Percentiles rank a stretch among this genome's conserved stretches.
Evolutionary conservation across 1,140 invertebrate genomes (phyloP).

Genomic region (Chymomyza costata): DNA sequence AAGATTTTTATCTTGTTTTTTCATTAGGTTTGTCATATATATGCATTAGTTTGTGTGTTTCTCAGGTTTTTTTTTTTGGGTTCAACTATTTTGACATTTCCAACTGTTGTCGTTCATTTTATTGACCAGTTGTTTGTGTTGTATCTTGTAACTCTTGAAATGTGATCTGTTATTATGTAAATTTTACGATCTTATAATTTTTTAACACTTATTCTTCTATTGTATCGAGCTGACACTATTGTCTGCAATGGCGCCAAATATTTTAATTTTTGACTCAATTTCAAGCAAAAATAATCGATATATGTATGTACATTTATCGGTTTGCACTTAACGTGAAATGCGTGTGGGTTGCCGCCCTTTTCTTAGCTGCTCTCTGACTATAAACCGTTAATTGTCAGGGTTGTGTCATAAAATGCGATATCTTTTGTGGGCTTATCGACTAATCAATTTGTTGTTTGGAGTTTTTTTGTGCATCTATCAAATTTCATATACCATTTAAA

Average conservation of each 20-base stretch:
- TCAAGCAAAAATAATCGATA: too few relatives aligned
- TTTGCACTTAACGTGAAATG: too few relatives aligned
- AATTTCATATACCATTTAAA: neutral
- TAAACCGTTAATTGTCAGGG: too few relatives aligned
- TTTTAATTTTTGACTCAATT: too few relatives aligned
- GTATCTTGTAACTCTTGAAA: constrained; percentile 40
- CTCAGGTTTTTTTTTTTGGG: constrained; percentile 14
- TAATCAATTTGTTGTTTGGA: constrained; percentile 16
- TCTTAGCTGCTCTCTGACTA: too few relatives aligned
- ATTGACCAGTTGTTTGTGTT: constrained; percentile 17
- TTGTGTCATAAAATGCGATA: too few relatives aligned
- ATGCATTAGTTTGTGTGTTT: constrained; percentile 13
- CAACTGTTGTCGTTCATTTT: constrained; percentile 54
- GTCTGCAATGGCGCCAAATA: constrained; percentile 55
- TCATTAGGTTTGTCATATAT: constrained; percentile 64
- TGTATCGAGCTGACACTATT: constrained; percentile 2
- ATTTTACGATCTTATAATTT: constrained; percentile 70
- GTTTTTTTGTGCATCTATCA: neutral
- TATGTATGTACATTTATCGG: too few relatives aligned
- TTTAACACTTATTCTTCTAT: constrained; percentile 53
- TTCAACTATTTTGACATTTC: constrained; percentile 43
- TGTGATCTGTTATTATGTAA: constrained; percentile 70
- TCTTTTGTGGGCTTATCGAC: too few relatives aligned
- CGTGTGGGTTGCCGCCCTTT: too few relatives aligned
- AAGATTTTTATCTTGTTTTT: constrained; percentile 63